Conservation (phyloP, 2,797 vertebrate genomes). For the Scomberomorus guttatus region DNA sequence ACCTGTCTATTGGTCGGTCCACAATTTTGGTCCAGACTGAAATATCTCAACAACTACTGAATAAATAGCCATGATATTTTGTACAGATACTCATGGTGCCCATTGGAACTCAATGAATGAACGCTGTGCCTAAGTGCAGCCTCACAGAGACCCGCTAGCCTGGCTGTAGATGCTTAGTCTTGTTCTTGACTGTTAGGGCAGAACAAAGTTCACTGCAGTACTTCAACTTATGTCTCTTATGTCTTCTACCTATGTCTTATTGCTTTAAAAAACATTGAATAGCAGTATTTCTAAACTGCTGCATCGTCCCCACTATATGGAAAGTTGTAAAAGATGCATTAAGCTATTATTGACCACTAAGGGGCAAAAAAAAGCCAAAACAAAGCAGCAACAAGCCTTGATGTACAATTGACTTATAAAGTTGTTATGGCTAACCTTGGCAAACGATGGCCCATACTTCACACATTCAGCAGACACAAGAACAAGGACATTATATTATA, state of each 20-base stretch:
- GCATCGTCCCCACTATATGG: background rate
- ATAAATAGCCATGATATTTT: background rate
- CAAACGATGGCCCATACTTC: too few relatives aligned
- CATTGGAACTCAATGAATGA: slow-evolving; percentile 10
- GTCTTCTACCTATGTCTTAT: background rate
- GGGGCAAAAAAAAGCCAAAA: background rate
- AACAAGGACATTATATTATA: too few relatives aligned
- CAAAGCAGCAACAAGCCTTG: too few relatives aligned
- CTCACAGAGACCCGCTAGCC: too few relatives aligned
- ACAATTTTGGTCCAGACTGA: background rate
- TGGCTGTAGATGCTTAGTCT: slow-evolving; percentile 7
- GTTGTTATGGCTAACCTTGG: too few relatives aligned
- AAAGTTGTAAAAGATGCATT: slow-evolving; percentile 2
- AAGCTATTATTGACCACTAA: background rate
- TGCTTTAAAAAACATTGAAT: background rate
- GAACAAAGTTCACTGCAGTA: too few relatives aligned
- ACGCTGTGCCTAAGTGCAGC: background rate
- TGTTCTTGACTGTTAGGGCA: background rate
- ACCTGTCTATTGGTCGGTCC: background rate
- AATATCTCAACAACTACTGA: background rate
- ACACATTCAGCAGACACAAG: too few relatives aligned
- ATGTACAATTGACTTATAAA: too few relatives aligned
- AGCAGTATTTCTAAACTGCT: background rate
- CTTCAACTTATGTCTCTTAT: background rate
- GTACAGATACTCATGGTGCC: background rate